phyloP scores from a whole-genome alignment of 2,888 invertebrate genomes.

The Stenotaenia linearis region DNA sequence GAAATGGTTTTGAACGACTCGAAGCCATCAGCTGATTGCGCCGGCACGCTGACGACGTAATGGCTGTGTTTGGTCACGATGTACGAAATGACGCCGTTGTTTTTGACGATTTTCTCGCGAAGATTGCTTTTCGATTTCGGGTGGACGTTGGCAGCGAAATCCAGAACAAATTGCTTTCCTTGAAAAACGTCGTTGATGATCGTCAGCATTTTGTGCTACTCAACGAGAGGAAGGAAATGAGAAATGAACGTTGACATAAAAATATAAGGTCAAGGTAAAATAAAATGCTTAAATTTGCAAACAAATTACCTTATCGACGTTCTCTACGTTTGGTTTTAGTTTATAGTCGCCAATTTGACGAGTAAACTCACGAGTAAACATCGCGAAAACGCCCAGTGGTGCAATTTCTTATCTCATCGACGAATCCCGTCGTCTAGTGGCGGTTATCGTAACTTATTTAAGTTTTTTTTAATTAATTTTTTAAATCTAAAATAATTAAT shows the following conservation, averaged over 20 bases:
- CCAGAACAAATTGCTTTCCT: neutral
- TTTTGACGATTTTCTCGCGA: neutral
- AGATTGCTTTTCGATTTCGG: neutral
- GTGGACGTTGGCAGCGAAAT: neutral
- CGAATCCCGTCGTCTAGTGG: no score
- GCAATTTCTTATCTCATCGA: no score
- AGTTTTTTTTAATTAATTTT: no score
- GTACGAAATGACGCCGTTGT: conserved; percentile 27
- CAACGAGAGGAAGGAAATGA: neutral
- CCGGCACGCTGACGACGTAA: neutral
- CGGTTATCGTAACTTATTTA: no score
- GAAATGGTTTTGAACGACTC: neutral
- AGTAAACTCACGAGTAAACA: no score
- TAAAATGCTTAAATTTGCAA: neutral
- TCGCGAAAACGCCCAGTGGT: no score
- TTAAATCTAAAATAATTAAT: no score
- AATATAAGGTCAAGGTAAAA: neutral
- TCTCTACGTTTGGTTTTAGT: neutral
- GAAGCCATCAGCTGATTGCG: neutral
- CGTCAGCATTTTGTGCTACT: neutral
- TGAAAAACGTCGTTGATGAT: neutral
- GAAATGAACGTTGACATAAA: neutral
- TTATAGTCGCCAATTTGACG: neutral
- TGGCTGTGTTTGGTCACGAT: neutral
- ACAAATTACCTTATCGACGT: neutral